Base-by-base conservation (phyloP, 1,140 invertebrate species). In the Frieseomelitta varia region DNA sequence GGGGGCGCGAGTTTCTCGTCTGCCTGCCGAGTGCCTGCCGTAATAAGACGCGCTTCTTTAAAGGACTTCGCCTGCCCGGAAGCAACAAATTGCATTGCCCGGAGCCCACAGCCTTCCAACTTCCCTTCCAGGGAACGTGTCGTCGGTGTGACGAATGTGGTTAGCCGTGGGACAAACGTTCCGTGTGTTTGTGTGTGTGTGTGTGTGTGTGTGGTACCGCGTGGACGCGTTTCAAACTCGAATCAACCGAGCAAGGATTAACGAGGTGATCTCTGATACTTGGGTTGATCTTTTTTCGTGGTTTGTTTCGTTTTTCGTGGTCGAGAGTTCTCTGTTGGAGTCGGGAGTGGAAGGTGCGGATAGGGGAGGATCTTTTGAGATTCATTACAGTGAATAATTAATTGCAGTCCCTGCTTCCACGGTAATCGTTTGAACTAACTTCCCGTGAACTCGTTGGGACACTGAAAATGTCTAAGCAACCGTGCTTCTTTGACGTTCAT, bases 21-120 rank as follows among this genome's bases (percentile, higher is more conserved):
- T 89, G 69, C 74, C 79, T 74, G 80, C 86, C 53, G 75, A 76
- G 78, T 77, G 58, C 67, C 30, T 77, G 56, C 39, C 39, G 85
- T 90, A 90, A 90, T 90, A 90, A 90, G 88, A 90, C 88, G 88
- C 88, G 77, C 89, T 90, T 87, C 83, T 90, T 89, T 87, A 89
- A 87, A 90, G 81, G 86, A 89, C 73, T 85, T 78, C 81, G 83
- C 58, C 82, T 84, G 68, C 72, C 82, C 82, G 82, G 85, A 83
- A 87, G 87, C 88, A 77, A 90, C 86, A 89, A 90, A 90, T 90
- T 89, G 83, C 86, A 79, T 90, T 85, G 76, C 83, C 39, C 47
- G 27, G 27, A 61, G 63, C 24, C 73, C 77, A 19, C 56, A 53
- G 39, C 39, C n/a, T 15, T 27, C 24, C 53, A 34, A 17, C 21